Percentiles rank a stretch among this genome's conserved stretches.
Evolutionary conservation across 2,888 invertebrate species (phyloP).

Genomic region (Craniophora ligustri): DNA sequence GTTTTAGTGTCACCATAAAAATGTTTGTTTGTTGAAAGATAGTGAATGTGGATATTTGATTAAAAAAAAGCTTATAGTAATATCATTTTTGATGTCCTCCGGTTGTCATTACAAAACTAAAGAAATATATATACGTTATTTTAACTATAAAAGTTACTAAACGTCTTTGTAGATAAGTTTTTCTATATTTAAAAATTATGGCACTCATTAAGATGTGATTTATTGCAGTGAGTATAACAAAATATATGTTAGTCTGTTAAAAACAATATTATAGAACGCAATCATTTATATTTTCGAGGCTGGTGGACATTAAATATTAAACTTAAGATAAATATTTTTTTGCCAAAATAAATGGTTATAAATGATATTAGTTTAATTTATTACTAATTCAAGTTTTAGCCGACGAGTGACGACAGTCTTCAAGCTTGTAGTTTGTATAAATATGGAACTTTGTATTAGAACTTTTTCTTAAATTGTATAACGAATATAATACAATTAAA

Average conservation of each 20-base stretch:
- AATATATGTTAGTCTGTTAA: slow-evolving; percentile 22
- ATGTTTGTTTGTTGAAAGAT: slow-evolving; percentile 27
- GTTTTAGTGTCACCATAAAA: slow-evolving; percentile 19
- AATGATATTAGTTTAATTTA: slow-evolving; percentile 25
- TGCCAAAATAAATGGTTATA: slow-evolving; percentile 24
- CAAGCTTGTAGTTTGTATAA: no score
- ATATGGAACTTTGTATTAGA: no score
- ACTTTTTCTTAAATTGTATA: no score
- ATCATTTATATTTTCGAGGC: no score
- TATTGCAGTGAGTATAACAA: slow-evolving; percentile 47
- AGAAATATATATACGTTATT: slow-evolving; percentile 50
- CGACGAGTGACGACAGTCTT: slow-evolving; percentile 4
- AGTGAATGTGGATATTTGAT: slow-evolving; percentile 18
- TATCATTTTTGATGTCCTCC: slow-evolving; percentile 46
- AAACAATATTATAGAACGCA: slow-evolving; percentile 22
- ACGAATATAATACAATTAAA: no score
- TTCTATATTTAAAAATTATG: slow-evolving; percentile 37
- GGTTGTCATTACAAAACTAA: slow-evolving; percentile 42
- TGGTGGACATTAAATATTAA: slow-evolving; percentile 8
- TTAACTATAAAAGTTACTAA: slow-evolving; percentile 45
- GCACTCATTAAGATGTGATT: slow-evolving; percentile 43
- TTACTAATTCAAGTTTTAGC: slow-evolving; percentile 7
- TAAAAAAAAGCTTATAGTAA: slow-evolving; percentile 26
- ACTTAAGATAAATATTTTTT: slow-evolving; percentile 23
- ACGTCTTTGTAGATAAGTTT: slow-evolving; percentile 20